These are phyloP conservation scores for Quadroppia sp. DNA, from an alignment of 2,888 invertebrate species.

Conservation along the genomic window DNA sequence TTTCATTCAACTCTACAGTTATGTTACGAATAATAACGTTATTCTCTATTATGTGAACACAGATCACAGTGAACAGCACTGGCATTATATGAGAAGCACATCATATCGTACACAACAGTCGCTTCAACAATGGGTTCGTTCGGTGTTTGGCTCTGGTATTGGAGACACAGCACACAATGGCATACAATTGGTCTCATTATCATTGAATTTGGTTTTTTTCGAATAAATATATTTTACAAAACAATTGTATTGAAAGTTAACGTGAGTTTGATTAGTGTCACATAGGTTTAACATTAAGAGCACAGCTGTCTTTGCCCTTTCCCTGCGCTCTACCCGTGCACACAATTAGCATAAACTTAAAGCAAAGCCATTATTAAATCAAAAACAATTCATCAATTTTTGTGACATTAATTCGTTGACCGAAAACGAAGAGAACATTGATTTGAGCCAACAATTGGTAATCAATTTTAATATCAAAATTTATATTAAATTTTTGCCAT, in stretches of 20 bases:
- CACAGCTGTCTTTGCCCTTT: constrained; percentile 12
- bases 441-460: background rate
- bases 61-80: background rate
- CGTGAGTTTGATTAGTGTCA: constrained; percentile 29
- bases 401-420: background rate
- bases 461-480: background rate
- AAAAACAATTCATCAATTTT: background rate
- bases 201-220: constrained; percentile 15
- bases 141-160: background rate
- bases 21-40: background rate
- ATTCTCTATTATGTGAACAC: background rate
- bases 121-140: background rate
- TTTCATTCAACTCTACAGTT: background rate
- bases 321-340: background rate
- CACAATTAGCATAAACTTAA: constrained; percentile 5
- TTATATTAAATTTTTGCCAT: too few species aligned
- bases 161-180: background rate
- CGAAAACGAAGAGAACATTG: background rate
- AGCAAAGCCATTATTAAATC: background rate
- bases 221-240: background rate
- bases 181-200: constrained; percentile 15
- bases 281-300: constrained; percentile 25
- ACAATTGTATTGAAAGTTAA: constrained; percentile 18
- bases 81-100: background rate
- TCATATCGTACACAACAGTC: too few species aligned